These are phyloP conservation scores for Mesorhabditis sp. DNA, from an alignment of 2,888 invertebrate genomes.

Conservation along the genomic window DNA sequence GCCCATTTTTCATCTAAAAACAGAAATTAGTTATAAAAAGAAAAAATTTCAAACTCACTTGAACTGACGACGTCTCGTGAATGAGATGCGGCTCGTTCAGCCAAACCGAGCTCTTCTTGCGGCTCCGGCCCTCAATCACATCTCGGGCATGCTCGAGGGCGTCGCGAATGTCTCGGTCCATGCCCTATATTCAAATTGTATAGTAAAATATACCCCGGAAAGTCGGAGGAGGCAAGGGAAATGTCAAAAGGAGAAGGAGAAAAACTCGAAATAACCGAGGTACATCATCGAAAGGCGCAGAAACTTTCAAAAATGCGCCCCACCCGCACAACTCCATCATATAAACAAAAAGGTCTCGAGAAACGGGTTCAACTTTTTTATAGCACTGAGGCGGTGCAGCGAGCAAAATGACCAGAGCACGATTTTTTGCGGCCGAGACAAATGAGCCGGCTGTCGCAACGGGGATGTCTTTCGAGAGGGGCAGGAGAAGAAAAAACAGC, in stretches of 20 bases:
- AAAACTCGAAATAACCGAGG: neutral
- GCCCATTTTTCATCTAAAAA: constrained; percentile 1
- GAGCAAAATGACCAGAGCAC: no score
- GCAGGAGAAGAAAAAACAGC: no score
- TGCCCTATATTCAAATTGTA: neutral
- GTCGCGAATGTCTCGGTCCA: neutral
- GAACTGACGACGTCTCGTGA: neutral
- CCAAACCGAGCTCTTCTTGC: constrained; percentile 4
- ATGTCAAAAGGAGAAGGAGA: neutral
- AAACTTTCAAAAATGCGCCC: neutral
- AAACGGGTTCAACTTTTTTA: neutral
- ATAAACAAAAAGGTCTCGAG: neutral
- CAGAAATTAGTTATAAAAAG: neutral
- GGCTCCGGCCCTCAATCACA: neutral
- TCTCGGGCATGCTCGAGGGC: constrained; percentile 1
- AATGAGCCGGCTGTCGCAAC: no score
- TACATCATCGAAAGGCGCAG: constrained; percentile 2
- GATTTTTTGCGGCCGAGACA: no score
- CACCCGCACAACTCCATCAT: neutral
- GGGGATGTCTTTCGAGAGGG: no score
- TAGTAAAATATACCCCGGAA: neutral
- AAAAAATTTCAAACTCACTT: neutral
- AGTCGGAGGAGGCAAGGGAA: neutral
- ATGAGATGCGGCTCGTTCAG: neutral
- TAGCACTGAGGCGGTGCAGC: neutral